Evolutionary conservation across 2,113 vertebrate genomes (phyloP).

Genomic region (human): GRCh38 chr7:30281501-30282000

Average conservation of each 20-base stretch:
- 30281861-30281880: neutral
- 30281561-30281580: neutral
- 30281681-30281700: neutral
- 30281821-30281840: neutral
- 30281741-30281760: neutral
- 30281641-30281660: neutral
- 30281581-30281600: neutral
- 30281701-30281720: neutral
- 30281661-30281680: neutral
- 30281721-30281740: neutral
- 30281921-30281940: neutral
- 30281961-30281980: neutral
- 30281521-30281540: neutral
- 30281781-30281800: constrained; percentile 21
- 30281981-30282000: neutral
- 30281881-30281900: neutral
- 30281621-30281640: neutral
- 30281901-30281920: neutral
- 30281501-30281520: neutral
- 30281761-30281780: neutral
- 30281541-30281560: neutral
- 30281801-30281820: neutral
- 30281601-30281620: neutral
- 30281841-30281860: neutral
- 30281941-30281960: neutral